These are phyloP conservation scores for Recurvirostra avosetta DNA, from an alignment of 2,113 vertebrate genomes.

Conservation along the genomic window DNA sequence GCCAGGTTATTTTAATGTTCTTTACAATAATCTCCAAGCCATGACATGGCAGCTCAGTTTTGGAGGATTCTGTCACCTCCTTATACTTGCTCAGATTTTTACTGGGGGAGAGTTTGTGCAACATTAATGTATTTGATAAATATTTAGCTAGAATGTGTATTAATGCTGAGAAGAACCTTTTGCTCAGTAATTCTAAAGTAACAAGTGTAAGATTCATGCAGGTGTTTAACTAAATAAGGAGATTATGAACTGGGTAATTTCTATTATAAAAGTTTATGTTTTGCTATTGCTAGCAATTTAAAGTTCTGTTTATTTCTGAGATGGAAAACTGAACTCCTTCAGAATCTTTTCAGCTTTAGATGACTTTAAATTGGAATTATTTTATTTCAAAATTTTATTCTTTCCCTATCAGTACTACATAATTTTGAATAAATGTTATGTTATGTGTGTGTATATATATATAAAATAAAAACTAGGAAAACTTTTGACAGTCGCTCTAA, in stretches of 20 bases:
- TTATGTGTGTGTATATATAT: not conserved
- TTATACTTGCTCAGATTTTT: not conserved
- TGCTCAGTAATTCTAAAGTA: not conserved
- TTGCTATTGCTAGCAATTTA: not conserved
- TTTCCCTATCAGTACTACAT: not conserved
- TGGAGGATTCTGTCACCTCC: not conserved
- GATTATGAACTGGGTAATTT: not conserved
- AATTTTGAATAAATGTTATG: not conserved
- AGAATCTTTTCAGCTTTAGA: not conserved
- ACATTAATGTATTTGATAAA: not conserved
- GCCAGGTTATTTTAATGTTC: not conserved
- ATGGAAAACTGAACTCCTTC: not conserved
- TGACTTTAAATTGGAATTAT: not conserved
- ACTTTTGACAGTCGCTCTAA: not conserved
- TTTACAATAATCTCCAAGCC: not conserved
- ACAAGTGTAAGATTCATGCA: not conserved
- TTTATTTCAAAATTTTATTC: not conserved
- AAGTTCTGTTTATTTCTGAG: not conserved
- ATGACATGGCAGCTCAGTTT: not conserved
- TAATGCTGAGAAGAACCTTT: not conserved
- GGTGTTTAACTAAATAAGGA: not conserved
- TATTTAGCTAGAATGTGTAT: not conserved
- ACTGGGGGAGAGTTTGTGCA: not conserved
- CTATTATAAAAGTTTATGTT: not conserved
- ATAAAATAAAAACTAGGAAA: not conserved